These are phyloP conservation scores for Saimiri boliviensis DNA, from an alignment of 2,113 vertebrate species.

Conservation along the genomic window DNA sequence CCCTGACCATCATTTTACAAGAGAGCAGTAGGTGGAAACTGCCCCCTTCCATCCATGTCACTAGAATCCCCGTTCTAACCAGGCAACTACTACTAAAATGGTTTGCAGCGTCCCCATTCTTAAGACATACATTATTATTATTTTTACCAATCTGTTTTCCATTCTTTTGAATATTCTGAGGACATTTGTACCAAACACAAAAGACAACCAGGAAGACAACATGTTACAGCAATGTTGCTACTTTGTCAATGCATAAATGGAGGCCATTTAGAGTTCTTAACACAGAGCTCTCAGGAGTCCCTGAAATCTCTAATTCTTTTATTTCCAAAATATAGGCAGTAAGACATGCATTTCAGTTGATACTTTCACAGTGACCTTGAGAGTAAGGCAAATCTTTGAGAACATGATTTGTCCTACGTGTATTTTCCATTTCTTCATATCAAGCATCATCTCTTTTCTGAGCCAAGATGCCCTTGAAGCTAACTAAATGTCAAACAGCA, in stretches of 20 bases:
- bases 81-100: background rate
- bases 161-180: background rate
- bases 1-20: background rate
- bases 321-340: background rate
- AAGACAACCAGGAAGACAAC: background rate
- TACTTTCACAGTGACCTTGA: background rate
- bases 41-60: background rate
- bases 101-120: background rate
- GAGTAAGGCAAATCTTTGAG: background rate
- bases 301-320: background rate
- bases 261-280: background rate
- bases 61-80: background rate
- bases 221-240: background rate
- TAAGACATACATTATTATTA: background rate
- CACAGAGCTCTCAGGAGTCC: background rate
- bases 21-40: background rate
- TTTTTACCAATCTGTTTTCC: background rate
- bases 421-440: background rate
- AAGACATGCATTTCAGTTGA: background rate
- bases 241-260: background rate
- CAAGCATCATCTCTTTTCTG: background rate
- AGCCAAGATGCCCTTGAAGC: background rate
- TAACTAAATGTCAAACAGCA: no score
- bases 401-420: background rate
- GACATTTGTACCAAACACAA: background rate